phyloP scores from a whole-genome alignment of 2,888 invertebrate genomes.

The Ligdia adustata region DNA sequence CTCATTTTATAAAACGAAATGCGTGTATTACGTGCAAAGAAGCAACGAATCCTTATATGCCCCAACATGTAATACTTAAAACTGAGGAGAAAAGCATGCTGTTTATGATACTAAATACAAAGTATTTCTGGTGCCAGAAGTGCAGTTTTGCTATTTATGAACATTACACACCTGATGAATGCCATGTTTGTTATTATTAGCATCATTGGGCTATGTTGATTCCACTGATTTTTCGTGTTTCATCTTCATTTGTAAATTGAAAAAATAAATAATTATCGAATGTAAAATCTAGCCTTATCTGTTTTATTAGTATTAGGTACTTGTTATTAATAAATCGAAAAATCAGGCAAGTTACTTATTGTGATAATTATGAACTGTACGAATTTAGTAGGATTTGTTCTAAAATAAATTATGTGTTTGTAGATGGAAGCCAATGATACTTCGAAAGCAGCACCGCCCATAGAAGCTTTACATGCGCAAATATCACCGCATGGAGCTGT shows the following conservation, averaged over 20 bases:
- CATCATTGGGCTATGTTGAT: slow-evolving; percentile 1
- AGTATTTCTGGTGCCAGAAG: slow-evolving; percentile 2
- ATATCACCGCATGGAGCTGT: slow-evolving; percentile 3
- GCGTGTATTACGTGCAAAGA: slow-evolving; percentile 13
- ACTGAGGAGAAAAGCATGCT: slow-evolving; percentile 5
- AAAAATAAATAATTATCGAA: slow-evolving; percentile 1
- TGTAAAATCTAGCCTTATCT: slow-evolving; percentile 3
- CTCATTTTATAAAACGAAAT: slow-evolving; percentile 10
- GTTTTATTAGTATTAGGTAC: slow-evolving; percentile 3
- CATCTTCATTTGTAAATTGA: slow-evolving; percentile 1
- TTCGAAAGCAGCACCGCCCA: slow-evolving; percentile 6
- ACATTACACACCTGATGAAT: slow-evolving; percentile 4
- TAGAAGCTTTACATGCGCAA: slow-evolving; percentile 1
- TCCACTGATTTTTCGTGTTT: background rate
- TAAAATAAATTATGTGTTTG: slow-evolving; percentile 3
- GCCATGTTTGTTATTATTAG: background rate
- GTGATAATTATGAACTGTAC: slow-evolving; percentile 1
- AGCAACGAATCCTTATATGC: slow-evolving; percentile 13
- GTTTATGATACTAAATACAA: background rate
- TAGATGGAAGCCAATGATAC: slow-evolving; percentile 8
- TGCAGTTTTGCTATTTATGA: slow-evolving; percentile 4
- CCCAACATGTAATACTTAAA: slow-evolving; percentile 10
- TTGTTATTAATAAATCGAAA: slow-evolving; percentile 5
- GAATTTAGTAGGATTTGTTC: slow-evolving; percentile 2
- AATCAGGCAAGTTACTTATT: slow-evolving; percentile 1